Evolutionary conservation across 2,797 vertebrate species (phyloP).

Genomic region (Eleutherodactylus coqui): DNA sequence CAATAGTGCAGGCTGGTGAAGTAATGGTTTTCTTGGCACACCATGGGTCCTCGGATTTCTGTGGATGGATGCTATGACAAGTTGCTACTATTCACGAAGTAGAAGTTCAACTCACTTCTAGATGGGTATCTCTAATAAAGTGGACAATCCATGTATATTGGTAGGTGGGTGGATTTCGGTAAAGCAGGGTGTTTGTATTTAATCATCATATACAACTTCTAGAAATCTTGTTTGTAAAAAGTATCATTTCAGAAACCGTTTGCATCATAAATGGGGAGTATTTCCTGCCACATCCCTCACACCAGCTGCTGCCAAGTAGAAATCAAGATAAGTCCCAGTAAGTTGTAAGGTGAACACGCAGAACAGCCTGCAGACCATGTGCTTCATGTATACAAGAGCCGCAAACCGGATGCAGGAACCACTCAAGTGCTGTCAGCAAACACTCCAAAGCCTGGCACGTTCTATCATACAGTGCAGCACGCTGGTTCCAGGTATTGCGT

Average conservation of each 20-base stretch:
- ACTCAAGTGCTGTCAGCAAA: neutral
- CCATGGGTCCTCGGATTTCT: too few relatives aligned
- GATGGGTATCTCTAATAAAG: too few relatives aligned
- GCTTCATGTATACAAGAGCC: neutral
- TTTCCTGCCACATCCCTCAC: neutral
- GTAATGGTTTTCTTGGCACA: too few relatives aligned
- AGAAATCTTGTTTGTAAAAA: neutral
- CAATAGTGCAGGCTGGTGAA: too few relatives aligned
- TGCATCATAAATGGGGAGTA: neutral
- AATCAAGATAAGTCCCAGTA: neutral
- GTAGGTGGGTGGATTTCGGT: too few relatives aligned
- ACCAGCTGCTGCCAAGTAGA: neutral
- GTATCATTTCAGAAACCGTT: neutral
- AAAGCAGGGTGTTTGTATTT: too few relatives aligned
- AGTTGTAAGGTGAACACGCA: neutral
- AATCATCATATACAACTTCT: too few relatives aligned
- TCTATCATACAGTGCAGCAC: neutral
- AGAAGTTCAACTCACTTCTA: too few relatives aligned
- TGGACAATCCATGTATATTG: too few relatives aligned
- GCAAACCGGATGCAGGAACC: neutral
- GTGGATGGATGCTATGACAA: too few relatives aligned
- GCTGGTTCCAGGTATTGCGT: neutral
- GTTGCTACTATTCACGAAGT: too few relatives aligned
- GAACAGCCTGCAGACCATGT: neutral
- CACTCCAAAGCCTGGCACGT: neutral